These are phyloP conservation scores for Lathamus discolor DNA, from an alignment of 2,113 vertebrate genomes.

Conservation along the genomic window DNA sequence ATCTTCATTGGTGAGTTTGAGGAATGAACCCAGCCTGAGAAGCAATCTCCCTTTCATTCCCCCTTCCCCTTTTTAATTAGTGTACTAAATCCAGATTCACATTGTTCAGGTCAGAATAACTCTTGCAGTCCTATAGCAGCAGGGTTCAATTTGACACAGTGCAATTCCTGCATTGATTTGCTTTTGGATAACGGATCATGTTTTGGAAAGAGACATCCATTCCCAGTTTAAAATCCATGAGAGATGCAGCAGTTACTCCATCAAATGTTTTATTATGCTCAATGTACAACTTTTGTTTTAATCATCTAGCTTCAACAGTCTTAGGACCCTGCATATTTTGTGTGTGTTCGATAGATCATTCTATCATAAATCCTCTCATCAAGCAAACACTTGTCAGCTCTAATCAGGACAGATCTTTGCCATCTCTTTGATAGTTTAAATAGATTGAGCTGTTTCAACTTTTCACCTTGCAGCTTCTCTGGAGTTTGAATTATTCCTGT, in stretches of 20 bases:
- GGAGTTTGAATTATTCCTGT: not conserved
- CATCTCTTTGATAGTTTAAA: not conserved
- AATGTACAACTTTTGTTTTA: not conserved
- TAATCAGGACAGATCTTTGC: conserved; percentile 20
- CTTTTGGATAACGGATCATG: not conserved
- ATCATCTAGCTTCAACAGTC: not conserved
- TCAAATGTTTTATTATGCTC: conserved; percentile 21
- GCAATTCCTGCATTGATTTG: not conserved
- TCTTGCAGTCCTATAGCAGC: not conserved
- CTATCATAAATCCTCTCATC: conserved; percentile 48
- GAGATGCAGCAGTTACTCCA: conserved; percentile 14
- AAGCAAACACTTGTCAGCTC: not conserved
- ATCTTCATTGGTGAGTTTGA: conserved; percentile 91
- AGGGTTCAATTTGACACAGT: not conserved
- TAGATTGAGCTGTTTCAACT: conserved; percentile 16
- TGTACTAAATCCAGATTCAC: not conserved
- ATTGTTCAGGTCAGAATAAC: not conserved
- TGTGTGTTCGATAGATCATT: conserved; percentile 25
- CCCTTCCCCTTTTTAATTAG: not conserved
- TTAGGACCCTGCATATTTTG: not conserved
- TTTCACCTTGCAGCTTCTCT: not conserved
- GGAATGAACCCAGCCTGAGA: not conserved
- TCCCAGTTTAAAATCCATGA: conserved; percentile 31
- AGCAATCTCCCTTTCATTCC: not conserved
- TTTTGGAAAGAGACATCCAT: conserved; percentile 65